Evolutionary conservation across 2,797 vertebrate species (phyloP).

Genomic region (Cryptoprocta ferox): DNA sequence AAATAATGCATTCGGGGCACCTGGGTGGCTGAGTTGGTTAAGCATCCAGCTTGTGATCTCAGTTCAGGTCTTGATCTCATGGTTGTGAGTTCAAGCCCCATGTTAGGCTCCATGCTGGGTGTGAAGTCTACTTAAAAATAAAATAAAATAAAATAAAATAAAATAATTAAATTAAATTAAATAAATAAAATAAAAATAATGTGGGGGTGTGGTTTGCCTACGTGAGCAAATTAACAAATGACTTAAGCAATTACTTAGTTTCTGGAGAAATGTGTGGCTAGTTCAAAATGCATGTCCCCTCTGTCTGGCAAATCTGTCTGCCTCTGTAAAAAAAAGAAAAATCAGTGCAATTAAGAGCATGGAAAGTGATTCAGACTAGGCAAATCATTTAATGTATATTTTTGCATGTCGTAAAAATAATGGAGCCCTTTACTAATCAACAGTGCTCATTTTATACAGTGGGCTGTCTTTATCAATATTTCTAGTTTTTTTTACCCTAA

Average conservation of each 20-base stretch:
- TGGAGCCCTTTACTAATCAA: neutral
- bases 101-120: no score
- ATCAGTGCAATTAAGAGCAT: neutral
- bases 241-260: neutral
- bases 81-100: no score
- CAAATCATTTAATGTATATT: neutral
- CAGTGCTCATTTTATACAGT: neutral
- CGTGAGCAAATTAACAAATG: neutral
- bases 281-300: neutral
- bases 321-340: neutral
- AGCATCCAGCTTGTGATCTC: no score
- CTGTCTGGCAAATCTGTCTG: neutral
- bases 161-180: no score
- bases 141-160: neutral
- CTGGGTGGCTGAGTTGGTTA: no score
- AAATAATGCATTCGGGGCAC: neutral
- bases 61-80: no score
- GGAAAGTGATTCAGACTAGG: neutral
- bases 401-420: constrained; percentile 19
- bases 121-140: no score
- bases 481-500: neutral
- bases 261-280: constrained; percentile 1
- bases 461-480: neutral
- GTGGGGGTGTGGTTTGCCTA: neutral
- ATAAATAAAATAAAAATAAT: no score